phyloP scores from a whole-genome alignment of 35 echinoderm and acorn worm genomes.

The Diadema setosum region DNA sequence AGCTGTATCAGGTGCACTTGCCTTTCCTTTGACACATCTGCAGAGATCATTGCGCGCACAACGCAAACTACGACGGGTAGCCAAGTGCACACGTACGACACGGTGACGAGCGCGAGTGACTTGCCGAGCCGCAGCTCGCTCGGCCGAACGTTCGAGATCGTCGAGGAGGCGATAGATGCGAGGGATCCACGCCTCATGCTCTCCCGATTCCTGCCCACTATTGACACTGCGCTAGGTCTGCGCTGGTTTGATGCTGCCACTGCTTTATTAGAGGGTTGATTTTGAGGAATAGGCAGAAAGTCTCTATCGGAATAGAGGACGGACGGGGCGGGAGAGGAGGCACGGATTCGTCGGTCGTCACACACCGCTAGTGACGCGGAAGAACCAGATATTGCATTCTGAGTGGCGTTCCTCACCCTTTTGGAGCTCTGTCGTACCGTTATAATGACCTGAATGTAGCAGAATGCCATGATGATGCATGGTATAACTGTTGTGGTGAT shows the following conservation, averaged over 20 bases:
- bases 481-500: conserved; percentile 31
- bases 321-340: background rate
- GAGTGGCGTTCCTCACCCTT: conserved; percentile 26
- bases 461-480: conserved; percentile 36
- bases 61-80: conserved; percentile 19
- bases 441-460: conserved; percentile 32
- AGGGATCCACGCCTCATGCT: background rate
- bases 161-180: conserved; percentile 41
- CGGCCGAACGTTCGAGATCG: conserved; percentile 46
- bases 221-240: background rate
- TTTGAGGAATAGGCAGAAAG: conserved; percentile 31
- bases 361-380: background rate
- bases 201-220: background rate
- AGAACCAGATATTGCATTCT: conserved; percentile 15
- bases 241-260: background rate
- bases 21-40: background rate
- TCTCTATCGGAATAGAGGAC: conserved; percentile 29
- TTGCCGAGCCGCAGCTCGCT: conserved; percentile 38
- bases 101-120: conserved; percentile 36
- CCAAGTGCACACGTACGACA: conserved; percentile 31
- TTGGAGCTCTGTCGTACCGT: conserved; percentile 56
- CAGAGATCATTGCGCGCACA: background rate
- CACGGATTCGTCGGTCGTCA: background rate
- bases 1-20: conserved; percentile 38
- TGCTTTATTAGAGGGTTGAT: background rate